These are phyloP conservation scores for Coelopa frigida DNA, from an alignment of 1,140 invertebrate species.

Conservation along the genomic window DNA sequence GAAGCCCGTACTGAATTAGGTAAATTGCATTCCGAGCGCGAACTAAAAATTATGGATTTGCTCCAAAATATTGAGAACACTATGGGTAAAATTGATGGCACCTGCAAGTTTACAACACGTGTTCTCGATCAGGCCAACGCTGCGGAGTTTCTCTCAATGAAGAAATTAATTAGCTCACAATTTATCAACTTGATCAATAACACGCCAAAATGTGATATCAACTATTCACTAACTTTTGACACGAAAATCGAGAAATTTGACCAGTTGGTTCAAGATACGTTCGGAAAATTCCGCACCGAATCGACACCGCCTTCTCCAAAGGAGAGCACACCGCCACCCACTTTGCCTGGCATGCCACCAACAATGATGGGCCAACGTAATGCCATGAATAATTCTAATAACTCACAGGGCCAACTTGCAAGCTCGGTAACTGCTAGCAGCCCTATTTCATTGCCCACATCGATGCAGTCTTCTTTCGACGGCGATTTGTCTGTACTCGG, in stretches of 20 bases:
- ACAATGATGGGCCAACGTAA: conserved; percentile 9
- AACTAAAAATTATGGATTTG: conserved; percentile 80
- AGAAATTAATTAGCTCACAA: conserved; percentile 66
- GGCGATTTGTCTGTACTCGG: conserved; percentile 47
- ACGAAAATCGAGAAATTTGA: conserved; percentile 75
- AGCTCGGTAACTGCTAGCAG: conserved; percentile 52
- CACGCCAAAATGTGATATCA: conserved; percentile 68
- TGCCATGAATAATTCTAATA: conserved; percentile 9
- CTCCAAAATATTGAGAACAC: conserved; percentile 73
- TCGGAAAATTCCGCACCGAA: conserved; percentile 65
- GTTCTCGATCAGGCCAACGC: conserved; percentile 74
- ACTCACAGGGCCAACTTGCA: conserved; percentile 14
- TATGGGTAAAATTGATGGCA: conserved; percentile 74
- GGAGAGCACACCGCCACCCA: conserved; percentile 25
- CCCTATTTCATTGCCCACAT: conserved; percentile 58
- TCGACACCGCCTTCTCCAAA: conserved; percentile 31
- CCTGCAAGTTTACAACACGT: conserved; percentile 71
- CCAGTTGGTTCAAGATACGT: conserved; percentile 57
- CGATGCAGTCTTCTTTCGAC: conserved; percentile 72
- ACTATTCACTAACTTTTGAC: conserved; percentile 73
- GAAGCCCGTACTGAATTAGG: conserved; percentile 68
- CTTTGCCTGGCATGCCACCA: conserved; percentile 21
- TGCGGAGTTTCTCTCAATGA: conserved; percentile 73
- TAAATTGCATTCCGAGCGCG: conserved; percentile 71
- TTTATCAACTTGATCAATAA: conserved; percentile 70